Conservation (phyloP, 2,797 vertebrate genomes). For the Phalanger gymnotis region DNA sequence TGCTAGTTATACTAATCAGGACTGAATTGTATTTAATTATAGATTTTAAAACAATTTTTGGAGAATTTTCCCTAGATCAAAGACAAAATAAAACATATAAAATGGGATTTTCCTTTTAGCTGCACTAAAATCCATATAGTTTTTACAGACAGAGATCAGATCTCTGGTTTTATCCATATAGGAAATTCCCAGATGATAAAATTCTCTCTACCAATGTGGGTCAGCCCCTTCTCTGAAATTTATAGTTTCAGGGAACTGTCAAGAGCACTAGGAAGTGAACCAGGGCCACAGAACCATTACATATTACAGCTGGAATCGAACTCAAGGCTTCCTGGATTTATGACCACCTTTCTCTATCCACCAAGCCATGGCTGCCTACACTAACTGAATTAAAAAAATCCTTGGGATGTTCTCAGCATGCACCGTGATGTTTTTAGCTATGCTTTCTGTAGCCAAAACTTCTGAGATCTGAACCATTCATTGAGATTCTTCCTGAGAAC, state of each 20-base stretch:
- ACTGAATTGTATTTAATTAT: neutral
- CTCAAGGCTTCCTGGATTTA: neutral
- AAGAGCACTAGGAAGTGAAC: neutral
- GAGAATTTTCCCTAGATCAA: neutral
- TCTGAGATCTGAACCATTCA: neutral
- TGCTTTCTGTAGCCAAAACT: neutral
- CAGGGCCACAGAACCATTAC: neutral
- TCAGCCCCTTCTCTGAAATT: neutral
- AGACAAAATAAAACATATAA: neutral
- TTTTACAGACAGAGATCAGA: neutral
- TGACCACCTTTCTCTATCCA: neutral
- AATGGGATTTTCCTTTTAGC: neutral
- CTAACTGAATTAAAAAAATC: neutral
- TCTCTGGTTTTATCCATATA: neutral
- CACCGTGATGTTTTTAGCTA: neutral
- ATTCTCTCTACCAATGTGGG: neutral
- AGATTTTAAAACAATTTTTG: neutral
- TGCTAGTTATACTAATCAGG: neutral
- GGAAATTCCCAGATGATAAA: neutral
- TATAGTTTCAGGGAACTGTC: neutral
- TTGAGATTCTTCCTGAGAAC: neutral
- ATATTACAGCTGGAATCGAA: neutral
- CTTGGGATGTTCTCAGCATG: neutral
- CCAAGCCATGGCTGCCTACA: neutral
- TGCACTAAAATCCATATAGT: neutral